Evolutionary conservation across 1,140 invertebrate genomes (phyloP).

Genomic region (Drosophila trapezifrons): DNA sequence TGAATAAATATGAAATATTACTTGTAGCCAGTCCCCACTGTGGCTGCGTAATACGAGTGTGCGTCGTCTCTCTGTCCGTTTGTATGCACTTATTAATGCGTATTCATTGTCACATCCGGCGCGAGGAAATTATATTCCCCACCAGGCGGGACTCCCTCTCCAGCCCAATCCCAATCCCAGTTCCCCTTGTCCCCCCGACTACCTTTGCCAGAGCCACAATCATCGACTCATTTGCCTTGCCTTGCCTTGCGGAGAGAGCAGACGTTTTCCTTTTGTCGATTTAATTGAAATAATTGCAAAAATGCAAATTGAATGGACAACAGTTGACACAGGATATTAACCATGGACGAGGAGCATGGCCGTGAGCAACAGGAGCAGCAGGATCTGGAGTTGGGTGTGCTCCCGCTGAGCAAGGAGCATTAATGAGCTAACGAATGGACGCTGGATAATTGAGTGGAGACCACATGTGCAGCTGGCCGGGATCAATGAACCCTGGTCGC

Average conservation of each 20-base stretch:
- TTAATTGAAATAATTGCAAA: conserved; percentile 83
- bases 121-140: conserved; percentile 78
- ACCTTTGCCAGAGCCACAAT: conserved; percentile 15
- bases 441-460: conserved; percentile 53
- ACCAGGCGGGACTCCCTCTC: conserved; percentile 8
- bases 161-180: neutral
- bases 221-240: conserved; percentile 28
- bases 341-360: conserved; percentile 23
- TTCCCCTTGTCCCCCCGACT: neutral
- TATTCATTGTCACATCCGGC: conserved; percentile 81
- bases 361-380: neutral
- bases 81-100: conserved; percentile 78
- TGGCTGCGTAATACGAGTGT: conserved; percentile 20
- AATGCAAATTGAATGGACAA: conserved; percentile 79
- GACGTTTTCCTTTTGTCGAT: conserved; percentile 73
- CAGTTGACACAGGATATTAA: conserved; percentile 77
- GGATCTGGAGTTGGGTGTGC: conserved; percentile 1
- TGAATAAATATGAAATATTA: neutral
- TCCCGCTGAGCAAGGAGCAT: conserved; percentile 27
- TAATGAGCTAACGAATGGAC: conserved; percentile 58
- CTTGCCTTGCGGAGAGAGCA: conserved; percentile 43
- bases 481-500: conserved; percentile 17
- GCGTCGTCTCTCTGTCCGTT: conserved; percentile 18
- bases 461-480: conserved; percentile 37
- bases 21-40: conserved; percentile 1